Base-by-base conservation (phyloP, 2,113 vertebrate genomes). In the zebrafish (Danio rerio) region DNA sequence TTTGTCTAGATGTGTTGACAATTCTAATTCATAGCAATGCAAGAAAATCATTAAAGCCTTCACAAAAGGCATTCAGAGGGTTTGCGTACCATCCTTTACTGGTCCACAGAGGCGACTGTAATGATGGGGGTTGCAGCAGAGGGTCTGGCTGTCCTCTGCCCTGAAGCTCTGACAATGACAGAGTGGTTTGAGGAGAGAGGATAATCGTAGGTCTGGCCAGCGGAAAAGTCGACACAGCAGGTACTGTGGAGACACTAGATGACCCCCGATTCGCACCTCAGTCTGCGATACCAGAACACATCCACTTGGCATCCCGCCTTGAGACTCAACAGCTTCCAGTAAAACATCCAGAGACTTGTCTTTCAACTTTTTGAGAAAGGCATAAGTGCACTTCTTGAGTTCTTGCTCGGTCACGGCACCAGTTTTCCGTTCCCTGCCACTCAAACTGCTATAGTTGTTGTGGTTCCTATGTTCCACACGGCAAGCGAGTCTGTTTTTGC, bases 101-200 rank as follows among this genome's bases (percentile, higher is more conserved):
- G 96, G 96, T 91, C 96, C 97, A 90, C 96, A 97, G 62, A 99
- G 86, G 84, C 96, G 92, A 92, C 96, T 98, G 95, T 98, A 98
- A 95, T 99, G 97, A 91, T 97, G 96, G 80, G 97, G 97, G 89
- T 99, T 98, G 95, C 96, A 98, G 93, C 97, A 98, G 85, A 95
- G 92, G 9, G 92, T 92, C 84, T 94, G 92, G 4, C 91, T 92
- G 88, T 95, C 92, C 77, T 6, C 86, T 7, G 72, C 79, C 31
- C 93, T 91, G 88, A 95, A 96, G 86, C 95, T 96, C 89, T 95
- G 95, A 91, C 96, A 98, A 78, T 95, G 93, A 91, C 94, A 93
- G 78, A 99, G 93, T 40, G 95, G 91, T 78, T 98, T 98, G 82
- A 99, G 95, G 80, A 94, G 92, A 62, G 94, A 94, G 0, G 95